Evolutionary conservation across 2,113 vertebrate species (phyloP).

Genomic region (Syngnathus typhle): DNA sequence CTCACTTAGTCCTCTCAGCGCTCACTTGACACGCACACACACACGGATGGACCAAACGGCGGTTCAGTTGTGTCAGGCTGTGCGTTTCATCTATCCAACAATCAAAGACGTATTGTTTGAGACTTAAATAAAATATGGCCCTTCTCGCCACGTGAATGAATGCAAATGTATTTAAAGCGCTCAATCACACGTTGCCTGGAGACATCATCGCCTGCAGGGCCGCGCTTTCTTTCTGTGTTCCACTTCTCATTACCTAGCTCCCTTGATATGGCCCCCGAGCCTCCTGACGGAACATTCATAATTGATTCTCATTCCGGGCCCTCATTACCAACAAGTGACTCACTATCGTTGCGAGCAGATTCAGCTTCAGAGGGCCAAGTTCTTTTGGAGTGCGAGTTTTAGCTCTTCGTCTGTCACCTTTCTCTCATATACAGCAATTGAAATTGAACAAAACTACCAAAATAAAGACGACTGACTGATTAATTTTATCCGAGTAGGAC

Average conservation of each 20-base stretch:
- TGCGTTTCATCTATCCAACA: conserved; percentile 36
- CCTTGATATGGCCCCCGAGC: conserved; percentile 57
- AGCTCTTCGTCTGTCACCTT: conserved; percentile 35
- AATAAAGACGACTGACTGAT: no score
- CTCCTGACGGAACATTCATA: conserved; percentile 66
- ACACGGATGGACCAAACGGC: not conserved
- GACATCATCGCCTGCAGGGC: conserved; percentile 51
- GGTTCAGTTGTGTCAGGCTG: conserved; percentile 19
- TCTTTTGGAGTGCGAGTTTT: conserved; percentile 40
- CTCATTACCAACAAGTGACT: conserved; percentile 67
- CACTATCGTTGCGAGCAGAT: conserved; percentile 32
- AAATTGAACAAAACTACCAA: conserved; percentile 3
- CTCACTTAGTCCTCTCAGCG: conserved; percentile 8
- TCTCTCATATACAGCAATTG: conserved; percentile 34
- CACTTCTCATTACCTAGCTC: conserved; percentile 65
- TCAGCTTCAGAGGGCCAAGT: conserved; percentile 41
- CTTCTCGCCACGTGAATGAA: conserved; percentile 50
- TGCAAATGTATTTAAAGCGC: conserved; percentile 63
- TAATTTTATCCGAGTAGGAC: no score
- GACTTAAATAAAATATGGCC: conserved; percentile 58
- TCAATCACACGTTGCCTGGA: conserved; percentile 50
- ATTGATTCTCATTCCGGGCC: conserved; percentile 66
- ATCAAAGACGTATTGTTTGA: conserved; percentile 57
- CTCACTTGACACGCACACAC: not conserved
- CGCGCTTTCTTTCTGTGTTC: conserved; percentile 49